Evolutionary conservation across 53 echinoderm and acorn worm species (phyloP), one percentile per base, ranked within the genome.

Genomic region (Paracentrotus lividus): DNA sequence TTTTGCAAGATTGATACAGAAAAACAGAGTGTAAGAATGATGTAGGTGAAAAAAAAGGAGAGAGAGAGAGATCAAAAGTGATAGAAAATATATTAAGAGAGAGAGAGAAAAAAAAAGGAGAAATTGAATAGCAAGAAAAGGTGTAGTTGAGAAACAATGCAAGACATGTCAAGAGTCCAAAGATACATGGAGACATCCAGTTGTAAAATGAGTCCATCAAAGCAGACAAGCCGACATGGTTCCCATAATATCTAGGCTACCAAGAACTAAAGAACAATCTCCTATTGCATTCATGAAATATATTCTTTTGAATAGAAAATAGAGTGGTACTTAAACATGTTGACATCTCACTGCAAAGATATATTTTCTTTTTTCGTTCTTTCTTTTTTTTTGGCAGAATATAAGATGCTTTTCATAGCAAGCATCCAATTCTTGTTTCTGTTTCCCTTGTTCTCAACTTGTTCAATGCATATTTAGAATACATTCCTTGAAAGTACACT

Each of bases 101-200:
- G 40, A 14, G 72, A 72, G 34, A 6, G 72, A 36, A 0, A 72
- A 4, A 72, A 34, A 75, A 12, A 27, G 36, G 0, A 23, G 43
- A 24, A 43, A 43, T 42, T 77, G 77, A 3, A 33, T 15, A 21
- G 9, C 40, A 4, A 47, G 81, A 81, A 81, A 45, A 45, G 44
- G 26, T 81, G 27, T 81, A 81, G 45, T 81, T 81, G 81, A 81
- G 81, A 81, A 81, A 47, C 47, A n/a, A 81, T 81, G 81, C 47
- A 10, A 47, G 47, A 81, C 81, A 47, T 45, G 81, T 81, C n/a
- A 1, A 26, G 38, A 81, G 33, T 44, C 47, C 9, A 1, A 14
- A 45, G 31, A 68, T 72, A 18, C 26, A 23, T 26, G 47, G 47
- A 78, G 44, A 78, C 45, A 78, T 44, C 78, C 27, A n/a, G 9